phyloP scores from a whole-genome alignment of 2,888 invertebrate species.

The Loripinus fragilis region DNA sequence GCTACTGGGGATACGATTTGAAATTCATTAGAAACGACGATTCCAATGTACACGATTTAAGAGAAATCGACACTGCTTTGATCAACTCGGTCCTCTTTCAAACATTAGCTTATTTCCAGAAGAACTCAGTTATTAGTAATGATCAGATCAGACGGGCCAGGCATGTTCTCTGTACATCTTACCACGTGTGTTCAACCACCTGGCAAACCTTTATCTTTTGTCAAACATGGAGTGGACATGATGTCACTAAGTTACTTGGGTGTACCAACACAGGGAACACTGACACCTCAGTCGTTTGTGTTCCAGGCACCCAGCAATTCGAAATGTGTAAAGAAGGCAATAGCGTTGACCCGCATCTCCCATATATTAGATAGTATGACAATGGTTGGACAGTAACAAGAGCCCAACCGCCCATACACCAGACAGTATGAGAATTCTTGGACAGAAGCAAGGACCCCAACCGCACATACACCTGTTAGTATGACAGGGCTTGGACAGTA shows the following conservation, averaged over 20 bases:
- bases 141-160: background rate
- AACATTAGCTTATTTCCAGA: background rate
- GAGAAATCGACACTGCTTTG: background rate
- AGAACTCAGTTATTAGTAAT: background rate
- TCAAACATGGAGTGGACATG: slow-evolving; percentile 5
- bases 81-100: background rate
- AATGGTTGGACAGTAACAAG: no score
- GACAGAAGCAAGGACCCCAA: no score
- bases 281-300: background rate
- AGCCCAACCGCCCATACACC: no score
- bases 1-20: background rate
- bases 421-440: no score
- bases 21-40: background rate
- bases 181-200: background rate
- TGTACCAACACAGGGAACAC: background rate
- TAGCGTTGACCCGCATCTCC: no score
- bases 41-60: background rate
- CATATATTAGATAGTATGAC: no score
- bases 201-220: background rate
- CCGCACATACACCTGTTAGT: no score
- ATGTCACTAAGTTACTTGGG: background rate
- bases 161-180: background rate
- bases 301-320: background rate
- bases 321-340: slow-evolving; percentile 5
- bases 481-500: no score